A percentile compares a stretch with the other conserved stretches of the same genome.
These are phyloP conservation scores for Leucoraja erinaceus DNA, from an alignment of 2,113 vertebrate genomes.

Conservation along the genomic window DNA sequence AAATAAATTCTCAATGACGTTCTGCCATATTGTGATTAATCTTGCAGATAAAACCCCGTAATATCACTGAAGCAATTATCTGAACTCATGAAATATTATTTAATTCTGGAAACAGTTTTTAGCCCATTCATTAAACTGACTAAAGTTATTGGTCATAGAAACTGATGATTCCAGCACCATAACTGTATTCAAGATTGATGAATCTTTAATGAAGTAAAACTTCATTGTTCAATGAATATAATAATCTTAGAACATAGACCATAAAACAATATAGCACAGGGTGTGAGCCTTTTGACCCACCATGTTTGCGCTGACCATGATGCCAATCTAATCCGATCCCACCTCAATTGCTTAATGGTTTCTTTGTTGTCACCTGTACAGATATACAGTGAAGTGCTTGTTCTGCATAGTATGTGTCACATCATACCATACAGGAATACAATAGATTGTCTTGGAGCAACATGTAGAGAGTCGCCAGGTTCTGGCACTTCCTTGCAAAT, in stretches of 20 bases:
- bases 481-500: too few species aligned
- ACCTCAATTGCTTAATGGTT: too few species aligned
- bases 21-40: background rate
- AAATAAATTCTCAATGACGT: background rate
- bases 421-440: too few species aligned
- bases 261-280: too few species aligned
- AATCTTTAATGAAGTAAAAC: slow-evolving; percentile 1
- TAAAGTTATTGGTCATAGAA: background rate
- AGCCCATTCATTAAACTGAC: background rate
- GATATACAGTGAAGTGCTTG: too few species aligned
- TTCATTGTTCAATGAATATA: background rate
- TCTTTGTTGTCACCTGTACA: too few species aligned
- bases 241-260: background rate
- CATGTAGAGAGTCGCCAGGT: too few species aligned
- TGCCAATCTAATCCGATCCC: too few species aligned
- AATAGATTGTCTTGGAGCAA: too few species aligned
- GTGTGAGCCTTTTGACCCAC: too few species aligned
- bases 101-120: background rate
- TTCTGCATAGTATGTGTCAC: too few species aligned
- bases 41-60: background rate
- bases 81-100: slow-evolving; percentile 2
- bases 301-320: too few species aligned
- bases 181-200: background rate
- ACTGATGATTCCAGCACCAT: background rate
- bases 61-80: background rate